Conservation (phyloP, 2,888 invertebrate genomes). For the Serripes groenlandicus region DNA sequence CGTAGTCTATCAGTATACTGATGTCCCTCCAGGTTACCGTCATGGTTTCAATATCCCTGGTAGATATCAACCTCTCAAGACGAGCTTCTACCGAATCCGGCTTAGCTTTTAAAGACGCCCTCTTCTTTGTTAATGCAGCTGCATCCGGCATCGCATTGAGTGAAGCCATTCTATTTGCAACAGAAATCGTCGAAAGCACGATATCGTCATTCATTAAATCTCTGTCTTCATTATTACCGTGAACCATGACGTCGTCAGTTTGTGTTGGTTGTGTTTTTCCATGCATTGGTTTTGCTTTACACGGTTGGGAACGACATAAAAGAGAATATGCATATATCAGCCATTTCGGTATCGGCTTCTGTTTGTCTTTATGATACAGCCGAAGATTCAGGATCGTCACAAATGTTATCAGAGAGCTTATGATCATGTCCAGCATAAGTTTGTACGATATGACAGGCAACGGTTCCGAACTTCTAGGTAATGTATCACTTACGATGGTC, state of each 20-base stretch:
- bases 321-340: neutral
- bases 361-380: slow-evolving; percentile 59
- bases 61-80: neutral
- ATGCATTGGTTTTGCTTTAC: neutral
- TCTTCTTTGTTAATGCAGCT: neutral
- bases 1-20: neutral
- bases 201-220: neutral
- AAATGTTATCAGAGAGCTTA: slow-evolving; percentile 65
- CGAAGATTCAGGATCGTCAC: slow-evolving; percentile 57
- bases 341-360: slow-evolving; percentile 19
- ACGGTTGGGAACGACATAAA: neutral
- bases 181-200: neutral
- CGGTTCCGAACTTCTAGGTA: slow-evolving; percentile 56
- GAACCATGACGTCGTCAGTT: neutral
- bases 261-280: neutral
- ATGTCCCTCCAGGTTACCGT: neutral
- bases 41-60: neutral
- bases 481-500: slow-evolving; percentile 59
- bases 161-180: no score
- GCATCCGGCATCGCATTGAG: no score
- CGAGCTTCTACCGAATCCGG: neutral
- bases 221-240: neutral
- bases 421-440: slow-evolving; percentile 50
- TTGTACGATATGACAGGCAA: slow-evolving; percentile 52
- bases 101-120: neutral